These are phyloP conservation scores for Ephydatia muelleri DNA, from an alignment of 37 sponge, comb jelly and placozoan species.

Conservation along the genomic window DNA sequence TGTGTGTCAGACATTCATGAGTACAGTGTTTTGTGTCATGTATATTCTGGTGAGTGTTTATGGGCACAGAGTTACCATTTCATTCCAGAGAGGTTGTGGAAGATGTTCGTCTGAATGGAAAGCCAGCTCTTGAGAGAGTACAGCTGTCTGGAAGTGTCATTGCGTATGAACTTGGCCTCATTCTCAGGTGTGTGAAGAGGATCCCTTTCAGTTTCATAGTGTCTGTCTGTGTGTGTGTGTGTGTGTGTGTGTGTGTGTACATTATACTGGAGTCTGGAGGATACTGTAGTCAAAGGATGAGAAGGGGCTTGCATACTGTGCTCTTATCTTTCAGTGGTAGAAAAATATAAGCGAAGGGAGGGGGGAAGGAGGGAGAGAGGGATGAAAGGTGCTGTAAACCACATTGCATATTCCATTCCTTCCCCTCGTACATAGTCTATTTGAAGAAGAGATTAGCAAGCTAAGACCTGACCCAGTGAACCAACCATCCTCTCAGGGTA, in stretches of 20 bases:
- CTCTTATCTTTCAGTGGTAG: background rate
- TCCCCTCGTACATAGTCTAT: conserved; percentile 33
- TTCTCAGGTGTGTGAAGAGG: conserved; percentile 40
- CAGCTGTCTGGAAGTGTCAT: conserved; percentile 56
- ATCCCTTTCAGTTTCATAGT: background rate
- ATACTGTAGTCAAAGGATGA: too few relatives aligned
- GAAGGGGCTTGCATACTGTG: background rate
- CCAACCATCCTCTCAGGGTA: conserved; percentile 3
- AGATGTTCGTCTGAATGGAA: conserved; percentile 34
- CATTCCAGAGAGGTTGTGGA: conserved; percentile 37
- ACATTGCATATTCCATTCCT: background rate
- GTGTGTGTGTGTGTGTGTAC: conserved; percentile 6
- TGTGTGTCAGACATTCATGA: too few relatives aligned
- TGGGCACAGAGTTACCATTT: too few relatives aligned
- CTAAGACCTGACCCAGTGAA: background rate
- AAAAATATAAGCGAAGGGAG: background rate
- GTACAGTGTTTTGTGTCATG: too few relatives aligned
- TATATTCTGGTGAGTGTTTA: too few relatives aligned
- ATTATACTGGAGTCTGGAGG: background rate
- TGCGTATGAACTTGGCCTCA: conserved; percentile 51
- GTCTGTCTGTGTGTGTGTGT: background rate
- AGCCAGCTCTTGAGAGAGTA: conserved; percentile 48
- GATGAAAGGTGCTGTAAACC: background rate
- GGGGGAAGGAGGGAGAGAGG: background rate
- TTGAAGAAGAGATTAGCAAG: conserved; percentile 76